These are phyloP conservation scores for Ichneumoninae sp. DNA, from an alignment of 2,888 invertebrate species.

Conservation along the genomic window DNA sequence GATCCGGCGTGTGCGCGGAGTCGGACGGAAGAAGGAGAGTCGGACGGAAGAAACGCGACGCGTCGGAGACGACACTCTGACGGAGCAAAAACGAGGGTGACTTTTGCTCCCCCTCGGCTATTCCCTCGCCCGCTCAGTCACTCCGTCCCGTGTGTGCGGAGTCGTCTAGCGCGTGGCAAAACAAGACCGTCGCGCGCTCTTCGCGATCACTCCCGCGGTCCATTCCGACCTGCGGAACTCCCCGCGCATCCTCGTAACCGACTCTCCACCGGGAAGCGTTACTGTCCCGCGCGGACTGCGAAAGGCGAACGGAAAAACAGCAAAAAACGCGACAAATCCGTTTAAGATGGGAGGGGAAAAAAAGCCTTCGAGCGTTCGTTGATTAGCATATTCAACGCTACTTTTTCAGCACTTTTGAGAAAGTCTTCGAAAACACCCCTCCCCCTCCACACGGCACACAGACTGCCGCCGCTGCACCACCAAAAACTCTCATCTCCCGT, in stretches of 20 bases:
- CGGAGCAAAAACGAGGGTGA: constrained; percentile 53
- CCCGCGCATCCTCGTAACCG: background rate
- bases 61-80: constrained; percentile 57
- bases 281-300: background rate
- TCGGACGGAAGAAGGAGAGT: constrained; percentile 5
- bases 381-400: constrained; percentile 11
- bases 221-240: background rate
- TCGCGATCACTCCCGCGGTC: constrained; percentile 8
- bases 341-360: background rate
- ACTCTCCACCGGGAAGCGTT: background rate
- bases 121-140: constrained; percentile 57
- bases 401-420: constrained; percentile 4
- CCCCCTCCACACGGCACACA: background rate
- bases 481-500: constrained; percentile 46
- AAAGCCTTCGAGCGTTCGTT: background rate
- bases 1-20: constrained; percentile 30
- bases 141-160: constrained; percentile 13
- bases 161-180: constrained; percentile 5
- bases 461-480: constrained; percentile 2
- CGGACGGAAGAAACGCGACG: constrained; percentile 11
- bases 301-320: background rate
- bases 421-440: background rate
- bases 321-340: background rate
- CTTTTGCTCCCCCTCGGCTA: constrained; percentile 55
- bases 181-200: constrained; percentile 14